Evolutionary conservation across 2,797 vertebrate species (phyloP), one percentile per base, ranked within the genome.

Genomic region (Esox lucius): DNA sequence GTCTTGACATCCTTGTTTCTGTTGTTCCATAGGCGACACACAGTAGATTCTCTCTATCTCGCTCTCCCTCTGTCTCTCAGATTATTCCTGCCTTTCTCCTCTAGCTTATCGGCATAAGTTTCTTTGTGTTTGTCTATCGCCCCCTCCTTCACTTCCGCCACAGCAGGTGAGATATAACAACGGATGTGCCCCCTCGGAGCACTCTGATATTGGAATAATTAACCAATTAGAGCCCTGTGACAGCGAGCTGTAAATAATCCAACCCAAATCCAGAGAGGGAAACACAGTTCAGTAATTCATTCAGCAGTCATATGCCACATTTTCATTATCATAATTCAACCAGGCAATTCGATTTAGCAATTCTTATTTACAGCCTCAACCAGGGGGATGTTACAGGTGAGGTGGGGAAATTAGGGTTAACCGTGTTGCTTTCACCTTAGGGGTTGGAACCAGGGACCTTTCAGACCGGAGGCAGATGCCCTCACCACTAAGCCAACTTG

Each of bases 241-340:
- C 70, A 73, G 68, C 24, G 7, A 65, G 51, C 15, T 33, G 67
- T 19, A 65, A 72, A 77, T 71, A 75, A 48, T 51, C 56, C 31
- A n/a, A 42, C 70, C 22, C 19, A 73, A 77, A 79, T 76, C 83
- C 76, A 49, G 17, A 67, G 76, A 69, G 73, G 31, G 46, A 68
- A 69, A n/a, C 64, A 73, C 24, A 64, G 68, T 59, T 31, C 80
- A 78, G 80, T 46, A 73, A 76, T 80, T 75, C 35, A 62, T 73
- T 81, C 68, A 48, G 69, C n/a, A 71, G 64, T 70, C 59, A 69
- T 64, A 33, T 22, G 70, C 33, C 26, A 42, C 16, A 16, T 70
- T 71, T 2, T 15, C 68, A 33, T 68, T 15, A 33, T 35, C 28
- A 26, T 62, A 24, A 72, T 35, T 28, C 53, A 35, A 1, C 22